Evolutionary conservation across 2,797 vertebrate species (phyloP).

Genomic region (Platyrinchus mystaceus): DNA sequence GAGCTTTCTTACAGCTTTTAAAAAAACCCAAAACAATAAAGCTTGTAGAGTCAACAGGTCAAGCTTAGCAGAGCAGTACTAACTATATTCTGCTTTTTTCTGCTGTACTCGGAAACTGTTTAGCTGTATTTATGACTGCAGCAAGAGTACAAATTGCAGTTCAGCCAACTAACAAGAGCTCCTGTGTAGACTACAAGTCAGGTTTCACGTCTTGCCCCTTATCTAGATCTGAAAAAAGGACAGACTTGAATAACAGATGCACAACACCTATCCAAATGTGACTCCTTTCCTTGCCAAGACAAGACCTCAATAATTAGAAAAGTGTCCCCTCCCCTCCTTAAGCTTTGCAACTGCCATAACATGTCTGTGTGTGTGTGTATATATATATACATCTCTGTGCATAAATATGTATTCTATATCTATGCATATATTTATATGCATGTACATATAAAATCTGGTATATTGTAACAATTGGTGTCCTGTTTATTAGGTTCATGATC

Average conservation of each 20-base stretch:
- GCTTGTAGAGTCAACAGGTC: background rate
- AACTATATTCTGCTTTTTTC: background rate
- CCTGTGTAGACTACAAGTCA: background rate
- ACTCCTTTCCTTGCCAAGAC: background rate
- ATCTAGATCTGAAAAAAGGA: background rate
- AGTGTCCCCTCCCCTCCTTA: background rate
- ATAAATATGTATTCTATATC: background rate
- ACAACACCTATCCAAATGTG: background rate
- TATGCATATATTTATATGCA: background rate
- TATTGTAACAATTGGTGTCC: background rate
- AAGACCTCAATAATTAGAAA: background rate
- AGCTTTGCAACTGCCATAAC: background rate
- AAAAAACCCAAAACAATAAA: background rate
- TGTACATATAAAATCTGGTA: background rate
- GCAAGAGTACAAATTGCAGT: background rate
- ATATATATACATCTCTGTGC: background rate
- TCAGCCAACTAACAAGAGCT: background rate
- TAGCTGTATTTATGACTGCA: background rate
- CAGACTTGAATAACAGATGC: background rate
- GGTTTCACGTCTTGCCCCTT: background rate
- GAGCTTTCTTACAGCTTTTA: background rate
- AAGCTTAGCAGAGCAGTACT: background rate
- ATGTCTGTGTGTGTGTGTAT: background rate
- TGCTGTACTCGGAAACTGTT: background rate
- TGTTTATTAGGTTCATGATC: slow-evolving; percentile 90